Base-by-base conservation (phyloP, 2,113 vertebrate genomes). In the Hippocampus mohnikei region DNA sequence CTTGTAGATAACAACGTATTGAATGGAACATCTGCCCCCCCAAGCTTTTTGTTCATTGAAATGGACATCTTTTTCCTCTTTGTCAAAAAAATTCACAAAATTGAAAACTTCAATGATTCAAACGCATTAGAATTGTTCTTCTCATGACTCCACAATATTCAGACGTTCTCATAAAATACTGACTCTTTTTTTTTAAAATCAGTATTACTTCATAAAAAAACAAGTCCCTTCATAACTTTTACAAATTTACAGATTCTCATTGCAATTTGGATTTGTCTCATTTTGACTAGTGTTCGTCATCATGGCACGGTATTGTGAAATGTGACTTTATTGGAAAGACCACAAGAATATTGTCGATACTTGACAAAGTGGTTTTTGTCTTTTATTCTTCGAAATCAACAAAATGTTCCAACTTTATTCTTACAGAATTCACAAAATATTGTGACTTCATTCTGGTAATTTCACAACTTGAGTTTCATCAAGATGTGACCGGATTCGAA, bases 261-360 rank as follows among this genome's bases (percentile, higher is more conserved):
- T 52, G 8, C 1, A 58, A 27, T 27, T 23, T 58, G 56, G 53
- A 56, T 56, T 23, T 23, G n/a, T 56, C 25, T 8, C 25, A 29
- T 59, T 50, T 6, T 18, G 46, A 50, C 46, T 6, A 6, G 16
- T 50, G 5, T 50, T 50, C 4, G 46, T 48, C 46, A 15, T 48
- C 12, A 48, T 18, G 46, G 46, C 9, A 25, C 11, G 3, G 23
- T 27, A 27, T 27, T 58, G 25, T 58, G 23, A 58, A 29, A 59
- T 15, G 68, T 78, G 58, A 79, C 75, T 76, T 72, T 71, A 67
- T 64, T 78, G 76, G n/a, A 33, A 81, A 83, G 75, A 64, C 74
- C 75, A 40, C 46, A 62, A 68, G 71, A 33, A 58, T 58, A 58
- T 23, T 6, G 23, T 25, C 10, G 23, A 58, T 8, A 7, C 12